Evolutionary conservation across 2,888 invertebrate species (phyloP).

Genomic region (Nephrotoma appendiculata): DNA sequence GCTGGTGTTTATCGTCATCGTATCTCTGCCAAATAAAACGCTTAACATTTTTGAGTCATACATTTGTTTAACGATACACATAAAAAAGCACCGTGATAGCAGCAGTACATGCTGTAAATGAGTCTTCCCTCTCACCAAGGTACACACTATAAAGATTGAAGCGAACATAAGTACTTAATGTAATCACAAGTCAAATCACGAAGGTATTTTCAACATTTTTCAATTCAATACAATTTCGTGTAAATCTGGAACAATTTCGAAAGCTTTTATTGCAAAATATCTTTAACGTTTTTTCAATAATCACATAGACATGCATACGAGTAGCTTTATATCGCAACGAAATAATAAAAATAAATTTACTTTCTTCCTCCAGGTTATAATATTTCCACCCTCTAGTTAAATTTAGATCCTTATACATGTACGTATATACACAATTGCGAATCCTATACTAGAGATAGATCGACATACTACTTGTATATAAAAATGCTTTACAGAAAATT

Average conservation of each 20-base stretch:
- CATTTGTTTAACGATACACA: background rate
- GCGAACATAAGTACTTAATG: background rate
- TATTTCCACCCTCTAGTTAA: background rate
- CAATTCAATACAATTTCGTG: background rate
- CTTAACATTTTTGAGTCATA: background rate
- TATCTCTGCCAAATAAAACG: background rate
- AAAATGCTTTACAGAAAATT: background rate
- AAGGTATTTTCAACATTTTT: background rate
- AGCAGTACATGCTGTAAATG: background rate
- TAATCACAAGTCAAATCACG: background rate
- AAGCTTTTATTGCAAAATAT: background rate
- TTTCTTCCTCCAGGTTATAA: background rate
- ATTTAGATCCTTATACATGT: background rate
- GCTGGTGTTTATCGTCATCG: background rate
- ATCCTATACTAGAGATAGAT: background rate
- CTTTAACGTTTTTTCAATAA: background rate
- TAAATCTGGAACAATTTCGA: background rate
- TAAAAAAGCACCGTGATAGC: background rate
- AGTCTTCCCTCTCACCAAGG: too few relatives aligned
- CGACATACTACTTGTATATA: background rate
- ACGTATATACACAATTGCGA: background rate
- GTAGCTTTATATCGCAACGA: background rate
- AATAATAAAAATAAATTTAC: background rate
- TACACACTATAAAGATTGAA: background rate
- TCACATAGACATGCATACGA: background rate